phyloP scores from a whole-genome alignment of 2,113 vertebrate genomes.

The Romanogobio albipinnatus region DNA sequence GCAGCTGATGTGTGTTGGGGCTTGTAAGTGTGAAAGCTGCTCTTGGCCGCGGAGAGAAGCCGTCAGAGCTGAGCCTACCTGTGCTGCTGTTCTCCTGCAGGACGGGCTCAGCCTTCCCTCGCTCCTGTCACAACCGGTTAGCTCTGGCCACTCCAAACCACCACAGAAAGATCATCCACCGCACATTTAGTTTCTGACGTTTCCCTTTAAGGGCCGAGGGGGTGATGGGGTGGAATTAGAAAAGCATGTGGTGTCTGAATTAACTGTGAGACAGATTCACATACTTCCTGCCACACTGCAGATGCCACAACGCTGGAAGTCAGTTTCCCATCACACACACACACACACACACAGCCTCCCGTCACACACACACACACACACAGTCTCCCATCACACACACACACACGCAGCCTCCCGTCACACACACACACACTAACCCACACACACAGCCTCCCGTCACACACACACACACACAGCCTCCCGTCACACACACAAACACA shows the following conservation, averaged over 20 bases:
- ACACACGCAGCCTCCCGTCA: not conserved
- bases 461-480: not conserved
- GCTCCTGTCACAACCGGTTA: conserved; percentile 74
- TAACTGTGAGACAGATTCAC: conserved; percentile 87
- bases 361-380: not conserved
- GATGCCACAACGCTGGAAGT: conserved; percentile 83
- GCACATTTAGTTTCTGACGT: conserved; percentile 73
- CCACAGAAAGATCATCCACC: conserved; percentile 71
- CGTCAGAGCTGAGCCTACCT: conserved; percentile 58
- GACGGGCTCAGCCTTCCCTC: conserved; percentile 62
- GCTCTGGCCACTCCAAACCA: conserved; percentile 58
- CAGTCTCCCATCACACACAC: not conserved
- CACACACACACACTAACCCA: too few species aligned
- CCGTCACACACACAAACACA: too few species aligned
- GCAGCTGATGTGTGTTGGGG: conserved; percentile 68
- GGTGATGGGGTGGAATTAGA: conserved; percentile 83
- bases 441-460: not conserved
- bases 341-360: not conserved
- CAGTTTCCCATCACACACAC: conserved; percentile 38
- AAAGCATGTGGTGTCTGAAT: conserved; percentile 92
- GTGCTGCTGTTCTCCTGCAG: conserved; percentile 68
- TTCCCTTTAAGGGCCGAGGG: conserved; percentile 70
- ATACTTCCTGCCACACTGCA: conserved; percentile 92
- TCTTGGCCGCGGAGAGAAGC: conserved; percentile 64
- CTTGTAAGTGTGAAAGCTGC: conserved; percentile 64